Evolutionary conservation across 2,888 invertebrate species (phyloP), one percentile per base, ranked within the genome.

Genomic region (Physocephala rufipes): DNA sequence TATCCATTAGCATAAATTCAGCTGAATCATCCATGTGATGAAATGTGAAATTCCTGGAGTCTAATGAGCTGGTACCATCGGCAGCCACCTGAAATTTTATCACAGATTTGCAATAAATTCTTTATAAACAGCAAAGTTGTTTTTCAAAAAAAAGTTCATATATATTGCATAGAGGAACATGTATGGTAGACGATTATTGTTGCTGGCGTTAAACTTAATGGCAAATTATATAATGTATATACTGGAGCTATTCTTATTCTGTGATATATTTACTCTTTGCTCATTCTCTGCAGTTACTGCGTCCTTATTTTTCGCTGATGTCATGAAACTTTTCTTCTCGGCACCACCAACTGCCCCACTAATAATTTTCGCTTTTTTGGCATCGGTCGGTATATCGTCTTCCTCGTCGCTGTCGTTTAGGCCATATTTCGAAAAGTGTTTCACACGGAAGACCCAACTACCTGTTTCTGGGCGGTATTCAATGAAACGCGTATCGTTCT

Each of bases 381-480:
- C 80, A 78, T 86, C 86, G 2, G 80, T 80, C 16, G 85, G 85
- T 61, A 81, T 71, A 45, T 87, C 93, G 3, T 95, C 95, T 70
- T 97, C 97, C 71, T 97, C 97, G 74, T 96, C 96, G 0, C 95
- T 94, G 76, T 97, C 97, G 71, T 91, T 91, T 2, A 95, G 86
- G 0, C 95, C 95, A 84, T 97, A 98, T 82, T 96, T 97, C 19
- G 97, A 96, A 86, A 97, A 97, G 86, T 97, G 97, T 71, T 95
- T 93, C 61, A 93, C 94, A 84, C 93, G 91, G 86, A 99, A 99
- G 66, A 97, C 97, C 98, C 99, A 99, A 69, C 97, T 96, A 28
- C 99, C 99, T 1, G 96, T 96, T 83, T 95, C 94, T 0, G 97
- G 95, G 0, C 96, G 90, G 86, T 97, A 99, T 82, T 99, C 98